Evolutionary conservation across 2,888 invertebrate species (phyloP), one percentile per base, ranked within the genome.

Genomic region (Morpho helenor): DNA sequence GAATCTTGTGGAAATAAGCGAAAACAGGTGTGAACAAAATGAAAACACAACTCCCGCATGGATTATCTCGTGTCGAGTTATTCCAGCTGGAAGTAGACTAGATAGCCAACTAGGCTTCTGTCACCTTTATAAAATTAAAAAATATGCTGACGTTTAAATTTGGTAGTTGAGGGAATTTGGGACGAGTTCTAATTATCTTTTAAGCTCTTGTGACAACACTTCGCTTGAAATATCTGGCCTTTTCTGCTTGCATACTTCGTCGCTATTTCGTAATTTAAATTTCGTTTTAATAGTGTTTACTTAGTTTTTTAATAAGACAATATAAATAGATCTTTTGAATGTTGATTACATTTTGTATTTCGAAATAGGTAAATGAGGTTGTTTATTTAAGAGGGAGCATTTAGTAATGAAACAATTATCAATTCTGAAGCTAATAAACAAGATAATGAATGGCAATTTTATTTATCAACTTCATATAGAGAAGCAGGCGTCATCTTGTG

Each of bases 11-110:
- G 76, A 75, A 81, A 83, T 80, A 80, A 79, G 77, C 77, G 82
- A 83, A 84, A 87, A 84, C 77, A 80, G 82, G 79, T 77, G 80
- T 79, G 81, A 85, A 86, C 82, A 83, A 83, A 86, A 81, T 82
- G 84, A 80, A 83, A 86, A 86, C 80, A 80, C 80, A 43, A 82
- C 81, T 82, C 81, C 44, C 55, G 49, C 79, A 83, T 84, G 85
- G 82, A 81, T 86, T 84, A 83, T 81, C 74, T 76, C 71, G 68
- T 73, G 73, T 73, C 72, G 74, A 75, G 75, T 79, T 80, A 75
- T 79, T 76, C 69, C 72, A 75, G 74, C 73, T 71, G 66, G 68
- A 63, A 64, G 67, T 66, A 66, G 70, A 72, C 68, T 64, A 68
- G 75, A 75, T 77, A 77, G 73, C 71, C 69, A 77, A 79, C 77